Evolutionary conservation across 92 coral and sea anemone genomes (phyloP).

Genomic region (Metridium senile): DNA sequence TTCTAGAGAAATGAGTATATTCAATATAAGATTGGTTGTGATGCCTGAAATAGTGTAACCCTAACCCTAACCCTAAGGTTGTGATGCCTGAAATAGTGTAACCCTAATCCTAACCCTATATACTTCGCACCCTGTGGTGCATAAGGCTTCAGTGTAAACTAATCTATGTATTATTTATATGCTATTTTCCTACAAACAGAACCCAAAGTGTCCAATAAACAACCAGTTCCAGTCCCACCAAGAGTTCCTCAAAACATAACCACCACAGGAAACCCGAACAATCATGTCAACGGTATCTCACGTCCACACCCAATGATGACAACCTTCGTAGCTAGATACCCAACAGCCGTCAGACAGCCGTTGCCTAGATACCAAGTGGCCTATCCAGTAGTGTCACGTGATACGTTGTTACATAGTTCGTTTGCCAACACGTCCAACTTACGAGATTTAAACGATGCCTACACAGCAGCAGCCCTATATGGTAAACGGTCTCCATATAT

Average conservation of each 20-base stretch:
- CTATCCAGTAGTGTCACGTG: neutral
- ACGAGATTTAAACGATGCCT: constrained; percentile 20
- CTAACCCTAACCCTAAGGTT: too few relatives aligned
- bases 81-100: too few relatives aligned
- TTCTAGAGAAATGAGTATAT: too few relatives aligned
- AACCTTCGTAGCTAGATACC: neutral
- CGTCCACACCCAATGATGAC: constrained; percentile 17
- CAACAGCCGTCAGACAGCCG: neutral
- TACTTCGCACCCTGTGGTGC: too few relatives aligned
- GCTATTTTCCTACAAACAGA: neutral
- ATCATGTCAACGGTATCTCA: neutral
- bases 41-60: too few relatives aligned
- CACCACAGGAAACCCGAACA: constrained; percentile 9
- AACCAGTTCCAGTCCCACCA: neutral
- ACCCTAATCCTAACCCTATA: too few relatives aligned
- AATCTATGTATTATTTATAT: too few relatives aligned
- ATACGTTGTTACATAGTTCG: constrained; percentile 1
- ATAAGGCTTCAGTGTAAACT: neutral
- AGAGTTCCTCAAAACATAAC: neutral
- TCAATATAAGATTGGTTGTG: too few relatives aligned
- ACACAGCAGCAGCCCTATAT: constrained; percentile 20
- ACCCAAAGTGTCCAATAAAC: neutral
- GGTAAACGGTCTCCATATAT: neutral
- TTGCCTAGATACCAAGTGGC: constrained; percentile 4
- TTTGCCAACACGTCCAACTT: constrained; percentile 3